A percentile compares a stretch with the other conserved stretches of the same genome.
Evolutionary conservation across 2,113 vertebrate genomes (phyloP).

Genomic region (Odocoileus virginianus): DNA sequence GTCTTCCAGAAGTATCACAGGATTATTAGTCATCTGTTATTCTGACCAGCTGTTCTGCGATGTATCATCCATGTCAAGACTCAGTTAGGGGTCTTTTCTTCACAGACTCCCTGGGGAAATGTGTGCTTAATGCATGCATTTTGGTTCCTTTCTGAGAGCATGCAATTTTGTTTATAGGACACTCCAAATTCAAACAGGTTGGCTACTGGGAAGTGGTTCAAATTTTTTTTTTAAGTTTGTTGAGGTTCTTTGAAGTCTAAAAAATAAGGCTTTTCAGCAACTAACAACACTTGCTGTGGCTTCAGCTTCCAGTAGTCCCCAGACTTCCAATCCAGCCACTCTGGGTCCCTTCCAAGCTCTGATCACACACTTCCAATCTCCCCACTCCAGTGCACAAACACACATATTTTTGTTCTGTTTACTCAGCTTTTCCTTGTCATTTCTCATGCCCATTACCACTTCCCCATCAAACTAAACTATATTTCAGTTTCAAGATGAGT

Average conservation of each 20-base stretch:
- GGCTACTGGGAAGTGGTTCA: neutral
- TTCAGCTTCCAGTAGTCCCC: neutral
- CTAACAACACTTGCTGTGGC: neutral
- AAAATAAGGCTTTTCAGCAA: neutral
- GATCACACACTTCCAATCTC: neutral
- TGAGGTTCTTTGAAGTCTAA: neutral
- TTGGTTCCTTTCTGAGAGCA: neutral
- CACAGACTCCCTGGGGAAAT: neutral
- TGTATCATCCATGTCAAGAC: neutral
- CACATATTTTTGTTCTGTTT: neutral
- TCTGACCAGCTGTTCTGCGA: conserved; percentile 26
- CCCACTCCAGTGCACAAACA: neutral
- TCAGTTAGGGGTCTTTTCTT: neutral
- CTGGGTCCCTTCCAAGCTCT: neutral
- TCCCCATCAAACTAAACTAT: neutral
- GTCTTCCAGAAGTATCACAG: conserved; percentile 33
- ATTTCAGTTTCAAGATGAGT: neutral
- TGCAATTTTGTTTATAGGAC: neutral
- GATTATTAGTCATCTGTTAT: conserved; percentile 52
- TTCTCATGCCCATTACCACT: neutral
- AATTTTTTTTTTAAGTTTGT: neutral
- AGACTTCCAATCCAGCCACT: neutral
- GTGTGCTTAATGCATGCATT: too few relatives aligned
- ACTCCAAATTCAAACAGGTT: neutral
- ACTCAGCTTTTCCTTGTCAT: neutral